Base-by-base conservation (phyloP, 2,113 vertebrate species). In the Nycticryphes semicollaris region DNA sequence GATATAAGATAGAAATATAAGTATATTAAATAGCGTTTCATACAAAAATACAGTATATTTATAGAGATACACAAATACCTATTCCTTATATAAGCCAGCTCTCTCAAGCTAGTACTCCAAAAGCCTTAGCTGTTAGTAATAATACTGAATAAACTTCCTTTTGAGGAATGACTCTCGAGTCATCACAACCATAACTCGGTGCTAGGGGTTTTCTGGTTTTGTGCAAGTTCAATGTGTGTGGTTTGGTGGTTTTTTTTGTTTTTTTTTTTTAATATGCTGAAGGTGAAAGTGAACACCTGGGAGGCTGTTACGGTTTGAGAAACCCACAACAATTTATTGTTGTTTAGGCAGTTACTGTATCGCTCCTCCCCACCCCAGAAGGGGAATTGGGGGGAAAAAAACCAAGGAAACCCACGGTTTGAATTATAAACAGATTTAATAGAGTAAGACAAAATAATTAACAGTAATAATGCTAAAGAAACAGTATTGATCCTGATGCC, bases 261-360 rank as follows among this genome's bases (percentile, higher is more conserved):
- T 33, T 12, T 13, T 28, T 24, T 50, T 54, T 70, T 33, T 3
- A 30, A 1, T 77, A 78, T 67, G 31, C 64, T 35, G 18, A 16
- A 48, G 35, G 17, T 0, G 0, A 50, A 54, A 45, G 33, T 20
- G 70, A 57, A 37, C 3, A 0, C 39, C 15, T 47, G 75, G 43
- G 41, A 7, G 20, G 30, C 5, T 28, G 25, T 27, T 63, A 12
- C 6, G 11, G 24, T 63, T 63, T 63, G 60, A 63, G 60, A 16
- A 63, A 63, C 24, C 60, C 23, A 27, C 16, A 22, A 59, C 33
- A 28, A 28, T 63, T 37, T 37, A 24, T 37, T 39, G 35, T 39
- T 10, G 5, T 27, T 62, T 27, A 62, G 35, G 39, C 25, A 63
- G 39, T 39, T 28, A 13, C 8, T 41, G 7, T 63, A 25, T 62